Conservation (phyloP, 2,888 invertebrate genomes). For the Brachyptera risi region DNA sequence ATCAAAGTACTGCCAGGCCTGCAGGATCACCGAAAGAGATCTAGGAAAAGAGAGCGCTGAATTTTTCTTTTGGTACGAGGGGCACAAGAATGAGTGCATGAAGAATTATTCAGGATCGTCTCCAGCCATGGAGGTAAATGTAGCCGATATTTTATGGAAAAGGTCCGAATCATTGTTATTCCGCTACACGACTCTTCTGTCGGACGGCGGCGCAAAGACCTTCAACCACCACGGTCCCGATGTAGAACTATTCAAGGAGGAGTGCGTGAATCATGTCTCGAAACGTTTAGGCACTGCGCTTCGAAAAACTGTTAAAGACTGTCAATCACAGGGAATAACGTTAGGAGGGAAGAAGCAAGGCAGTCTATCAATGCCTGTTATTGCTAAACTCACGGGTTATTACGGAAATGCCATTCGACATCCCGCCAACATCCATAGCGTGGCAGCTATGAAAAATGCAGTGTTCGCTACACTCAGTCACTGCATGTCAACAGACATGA, state of each 20-base stretch:
- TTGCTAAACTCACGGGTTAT: constrained; percentile 25
- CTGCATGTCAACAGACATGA: constrained; percentile 35
- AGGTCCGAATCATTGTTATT: constrained; percentile 15
- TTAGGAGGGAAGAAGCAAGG: constrained; percentile 22
- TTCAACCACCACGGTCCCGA: constrained; percentile 19
- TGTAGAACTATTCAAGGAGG: constrained; percentile 20
- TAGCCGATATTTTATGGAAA: constrained; percentile 28
- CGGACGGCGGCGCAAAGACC: constrained; percentile 23
- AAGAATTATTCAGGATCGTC: constrained; percentile 31
- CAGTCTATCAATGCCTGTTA: constrained; percentile 18
- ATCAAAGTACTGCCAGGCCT: constrained; percentile 33
- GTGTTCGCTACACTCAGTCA: constrained; percentile 36
- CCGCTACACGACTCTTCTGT: constrained; percentile 24
- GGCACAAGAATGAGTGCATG: constrained; percentile 28
- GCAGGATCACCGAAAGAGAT: constrained; percentile 24
- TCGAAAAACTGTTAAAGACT: constrained; percentile 7
- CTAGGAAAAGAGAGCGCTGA: constrained; percentile 30
- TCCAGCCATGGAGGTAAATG: constrained; percentile 31
- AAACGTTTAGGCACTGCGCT: constrained; percentile 24
- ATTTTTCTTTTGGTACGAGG: constrained; percentile 31
- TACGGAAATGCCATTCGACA: constrained; percentile 33
- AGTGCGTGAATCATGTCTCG: constrained; percentile 28
- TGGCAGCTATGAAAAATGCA: constrained; percentile 30
- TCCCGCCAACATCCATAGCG: constrained; percentile 28
- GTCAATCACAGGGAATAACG: constrained; percentile 11